Evolutionary conservation across 2,113 vertebrate species (phyloP), one percentile per base, ranked within the genome.

Genomic region (Zosterops hypoxanthus): DNA sequence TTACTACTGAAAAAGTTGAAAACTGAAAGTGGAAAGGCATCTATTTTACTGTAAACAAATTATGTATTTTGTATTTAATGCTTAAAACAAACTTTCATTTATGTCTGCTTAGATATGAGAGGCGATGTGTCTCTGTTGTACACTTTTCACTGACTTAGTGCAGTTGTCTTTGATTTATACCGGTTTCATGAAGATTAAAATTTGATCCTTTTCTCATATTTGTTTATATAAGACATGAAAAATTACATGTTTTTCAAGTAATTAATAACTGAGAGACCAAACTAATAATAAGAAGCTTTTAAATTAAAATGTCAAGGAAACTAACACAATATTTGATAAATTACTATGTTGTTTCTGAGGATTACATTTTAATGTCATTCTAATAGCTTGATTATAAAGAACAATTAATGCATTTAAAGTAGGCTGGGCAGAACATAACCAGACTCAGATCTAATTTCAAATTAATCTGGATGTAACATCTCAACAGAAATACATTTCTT

Each of bases 301-400:
- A 97, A 97, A 95, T 96, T 97, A 97, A 96, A 96, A 96, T 88
- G 95, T 95, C 95, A 95, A 70, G 68, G 72, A 78, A 87, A 44
- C 49, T 75, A 96, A 78, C 0, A 0, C 10, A 85, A 75, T 53
- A 61, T 95, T 95, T 97, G 88, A 97, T 96, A 92, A 95, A 95
- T 95, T 15, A 83, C 66, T 90, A 46, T 73, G 50, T 80, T 96
- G 61, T 75, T 95, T 84, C 88, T 78, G 56, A 90, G 64, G 41
- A 95, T 88, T 94, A 94, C 63, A 69, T 95, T 92, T 97, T 97
- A 97, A 97, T 85, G 78, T 72, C 64, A 93, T 78, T 90, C 79
- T 97, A 92, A 91, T 95, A 92, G 69, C 72, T 92, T 93, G 72
- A 94, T 94, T 86, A 80, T 86, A 96, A 94, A 95, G 75, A 44